Evolutionary conservation across 2,113 vertebrate genomes (phyloP), one percentile per base, ranked within the genome.

Genomic region (Myrmecophaga tridactyla): DNA sequence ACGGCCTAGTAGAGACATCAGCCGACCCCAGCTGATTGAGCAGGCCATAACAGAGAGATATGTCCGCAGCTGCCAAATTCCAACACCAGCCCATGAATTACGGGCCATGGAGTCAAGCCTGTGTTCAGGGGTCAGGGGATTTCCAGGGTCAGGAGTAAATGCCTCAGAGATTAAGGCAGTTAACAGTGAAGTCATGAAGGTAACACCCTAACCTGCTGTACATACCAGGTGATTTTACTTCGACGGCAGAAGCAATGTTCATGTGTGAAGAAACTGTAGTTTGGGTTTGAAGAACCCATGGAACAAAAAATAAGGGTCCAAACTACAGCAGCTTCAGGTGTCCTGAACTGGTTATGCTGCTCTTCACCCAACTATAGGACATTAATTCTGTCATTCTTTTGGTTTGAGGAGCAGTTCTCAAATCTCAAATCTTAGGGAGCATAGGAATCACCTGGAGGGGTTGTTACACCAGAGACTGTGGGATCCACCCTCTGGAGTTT

Each of bases 11-110:
- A 90, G 58, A 75, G 72, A 29, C 25, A 41, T 48, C 46, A 10
- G 63, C 63, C 72, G n/a, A 56, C 29, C 63, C 23, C 69, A 31
- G 58, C 29, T 53, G 51, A 80, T 25, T 4, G 15, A 69, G 21
- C 21, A 62, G 80, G n/a, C n/a, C n/a, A n/a, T n/a, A 95, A 80
- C 14, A 39, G 60, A 67, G 80, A 86, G 21, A 76, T 25, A 10
- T 27, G 12, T 46, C 36, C 10, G 7, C 14, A 58, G 81, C 48
- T 5, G 4, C 20, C 29, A 43, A 39, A 21, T 23, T 60, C 53
- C 36, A 34, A 29, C 34, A 29, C 21, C 34, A 69, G 93, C 43
- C 4, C 18, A 27, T 14, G 14, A 12, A 25, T 21, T 29, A 27
- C 1, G 2, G n/a, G 14, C 36, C 12, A 1, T 0, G 17, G 43